phyloP scores from a whole-genome alignment of 2,888 invertebrate genomes.

The Drosophila pseudotalamancana region DNA sequence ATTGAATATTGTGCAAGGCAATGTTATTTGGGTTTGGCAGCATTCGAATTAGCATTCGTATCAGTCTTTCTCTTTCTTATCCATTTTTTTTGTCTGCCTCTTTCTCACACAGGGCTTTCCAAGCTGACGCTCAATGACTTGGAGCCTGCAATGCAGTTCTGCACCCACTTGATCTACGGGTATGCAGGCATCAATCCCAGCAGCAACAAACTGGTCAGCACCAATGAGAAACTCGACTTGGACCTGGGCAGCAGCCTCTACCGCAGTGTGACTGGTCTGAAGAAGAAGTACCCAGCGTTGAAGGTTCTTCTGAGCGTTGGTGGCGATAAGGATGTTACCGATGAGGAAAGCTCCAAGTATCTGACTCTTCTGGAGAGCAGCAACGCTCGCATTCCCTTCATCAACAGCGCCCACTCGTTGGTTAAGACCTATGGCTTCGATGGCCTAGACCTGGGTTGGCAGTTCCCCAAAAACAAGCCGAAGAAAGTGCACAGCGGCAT shows the following conservation, averaged over 20 bases:
- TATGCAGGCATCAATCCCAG: conserved; percentile 90
- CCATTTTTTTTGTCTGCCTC: neutral
- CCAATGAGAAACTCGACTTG: conserved; percentile 90
- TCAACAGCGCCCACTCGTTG: conserved; percentile 90
- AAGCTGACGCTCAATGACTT: conserved; percentile 90
- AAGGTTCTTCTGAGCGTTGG: conserved; percentile 91
- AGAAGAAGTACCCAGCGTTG: conserved; percentile 88
- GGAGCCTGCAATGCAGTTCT: conserved; percentile 90
- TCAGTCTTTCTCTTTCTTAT: neutral
- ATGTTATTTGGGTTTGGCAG: conserved; percentile 25
- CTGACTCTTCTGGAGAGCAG: conserved; percentile 89
- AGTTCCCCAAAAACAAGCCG: conserved; percentile 91
- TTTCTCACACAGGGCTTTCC: conserved; percentile 87
- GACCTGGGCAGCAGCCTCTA: conserved; percentile 90
- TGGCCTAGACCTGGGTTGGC: conserved; percentile 94
- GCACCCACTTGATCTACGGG: conserved; percentile 92
- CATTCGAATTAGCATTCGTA: neutral
- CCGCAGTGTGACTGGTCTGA: conserved; percentile 89
- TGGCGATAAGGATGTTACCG: conserved; percentile 89
- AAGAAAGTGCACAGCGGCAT: conserved; percentile 89
- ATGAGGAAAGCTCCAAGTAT: conserved; percentile 88
- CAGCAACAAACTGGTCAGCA: conserved; percentile 88
- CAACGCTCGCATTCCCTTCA: conserved; percentile 90
- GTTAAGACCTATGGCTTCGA: conserved; percentile 93
- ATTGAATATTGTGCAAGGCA: conserved; percentile 43